A percentile compares a stretch with the other conserved stretches of the same genome.
Conservation (phyloP, 2,888 invertebrate genomes). For the Hydriomena furcata region DNA sequence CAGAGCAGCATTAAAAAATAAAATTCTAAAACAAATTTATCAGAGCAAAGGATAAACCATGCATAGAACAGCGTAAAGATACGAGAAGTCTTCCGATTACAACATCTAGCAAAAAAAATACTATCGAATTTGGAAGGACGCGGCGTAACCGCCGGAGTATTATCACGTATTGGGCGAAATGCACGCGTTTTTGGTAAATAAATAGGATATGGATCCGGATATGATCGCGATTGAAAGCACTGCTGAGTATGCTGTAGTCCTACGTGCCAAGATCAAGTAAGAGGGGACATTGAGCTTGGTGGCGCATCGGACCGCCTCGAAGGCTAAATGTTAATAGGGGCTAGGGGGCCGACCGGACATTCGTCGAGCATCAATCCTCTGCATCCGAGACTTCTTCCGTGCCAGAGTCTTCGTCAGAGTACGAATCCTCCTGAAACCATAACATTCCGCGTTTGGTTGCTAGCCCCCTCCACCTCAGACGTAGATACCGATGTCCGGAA, state of each 20-base stretch:
- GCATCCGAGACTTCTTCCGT: constrained; percentile 77
- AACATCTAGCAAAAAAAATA: constrained; percentile 65
- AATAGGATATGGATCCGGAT: constrained; percentile 50
- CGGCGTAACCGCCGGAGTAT: constrained; percentile 49
- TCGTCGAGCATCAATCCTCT: constrained; percentile 69
- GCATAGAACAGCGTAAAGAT: constrained; percentile 58
- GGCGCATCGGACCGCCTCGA: constrained; percentile 42
- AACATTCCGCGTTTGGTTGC: constrained; percentile 67
- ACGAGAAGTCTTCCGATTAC: constrained; percentile 49
- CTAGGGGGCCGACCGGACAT: constrained; percentile 48
- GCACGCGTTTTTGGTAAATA: constrained; percentile 48
- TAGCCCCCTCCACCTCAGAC: constrained; percentile 59
- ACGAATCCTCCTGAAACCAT: constrained; percentile 82
- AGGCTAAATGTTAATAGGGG: constrained; percentile 46
- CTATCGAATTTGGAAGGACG: constrained; percentile 62
- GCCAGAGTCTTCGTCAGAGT: constrained; percentile 77
- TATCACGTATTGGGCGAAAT: constrained; percentile 48
- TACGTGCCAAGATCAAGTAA: constrained; percentile 28
- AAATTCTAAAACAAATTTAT: constrained; percentile 76
- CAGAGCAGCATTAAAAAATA: constrained; percentile 37
- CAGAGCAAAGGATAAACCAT: constrained; percentile 69
- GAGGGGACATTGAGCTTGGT: constrained; percentile 35
- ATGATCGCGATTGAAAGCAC: constrained; percentile 53
- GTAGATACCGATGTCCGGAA: constrained; percentile 56
- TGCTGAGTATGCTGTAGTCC: constrained; percentile 36